A percentile compares a stretch with the other conserved stretches of the same genome.
Conservation (phyloP, 2,888 invertebrate species). For the Mactromeris polynyma region DNA sequence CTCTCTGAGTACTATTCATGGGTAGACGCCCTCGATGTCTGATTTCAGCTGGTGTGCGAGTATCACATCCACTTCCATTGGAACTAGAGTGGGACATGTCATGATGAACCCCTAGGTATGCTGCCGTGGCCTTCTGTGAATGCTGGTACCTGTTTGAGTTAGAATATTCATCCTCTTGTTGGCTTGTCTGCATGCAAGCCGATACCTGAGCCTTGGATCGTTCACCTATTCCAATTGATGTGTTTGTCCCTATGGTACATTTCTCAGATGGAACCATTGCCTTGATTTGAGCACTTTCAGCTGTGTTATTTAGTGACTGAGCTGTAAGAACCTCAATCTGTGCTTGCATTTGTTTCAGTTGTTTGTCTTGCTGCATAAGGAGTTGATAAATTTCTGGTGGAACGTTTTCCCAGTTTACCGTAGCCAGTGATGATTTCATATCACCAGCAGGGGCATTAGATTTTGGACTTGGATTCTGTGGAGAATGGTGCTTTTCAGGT, state of each 20-base stretch:
- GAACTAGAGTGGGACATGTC: constrained; percentile 67
- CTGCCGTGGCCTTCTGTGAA: not conserved
- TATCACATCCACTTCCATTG: constrained; percentile 66
- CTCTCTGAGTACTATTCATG: constrained; percentile 78
- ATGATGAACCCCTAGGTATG: not conserved
- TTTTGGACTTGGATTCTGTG: constrained; percentile 40
- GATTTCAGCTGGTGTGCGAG: constrained; percentile 76
- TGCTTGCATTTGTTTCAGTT: constrained; percentile 83
- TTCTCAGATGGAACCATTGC: constrained; percentile 24
- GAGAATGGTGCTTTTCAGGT: constrained; percentile 76
- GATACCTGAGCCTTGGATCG: constrained; percentile 64
- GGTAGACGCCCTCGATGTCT: constrained; percentile 75
- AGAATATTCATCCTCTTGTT: constrained; percentile 33
- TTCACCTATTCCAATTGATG: constrained; percentile 44
- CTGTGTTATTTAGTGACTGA: constrained; percentile 56
- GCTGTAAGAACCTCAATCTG: constrained; percentile 82
- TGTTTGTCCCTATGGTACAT: constrained; percentile 63
- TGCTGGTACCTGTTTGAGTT: not conserved
- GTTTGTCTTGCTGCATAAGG: constrained; percentile 82
- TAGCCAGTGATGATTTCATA: constrained; percentile 21
- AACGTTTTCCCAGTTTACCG: constrained; percentile 79
- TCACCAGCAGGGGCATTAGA: constrained; percentile 18
- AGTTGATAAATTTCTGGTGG: constrained; percentile 83
- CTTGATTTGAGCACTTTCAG: constrained; percentile 39
- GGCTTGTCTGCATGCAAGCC: constrained; percentile 66